A percentile compares a stretch with the other conserved stretches of the same genome.
These are phyloP conservation scores for Epirrhoe alternata DNA, from an alignment of 2,888 invertebrate species.

Conservation along the genomic window DNA sequence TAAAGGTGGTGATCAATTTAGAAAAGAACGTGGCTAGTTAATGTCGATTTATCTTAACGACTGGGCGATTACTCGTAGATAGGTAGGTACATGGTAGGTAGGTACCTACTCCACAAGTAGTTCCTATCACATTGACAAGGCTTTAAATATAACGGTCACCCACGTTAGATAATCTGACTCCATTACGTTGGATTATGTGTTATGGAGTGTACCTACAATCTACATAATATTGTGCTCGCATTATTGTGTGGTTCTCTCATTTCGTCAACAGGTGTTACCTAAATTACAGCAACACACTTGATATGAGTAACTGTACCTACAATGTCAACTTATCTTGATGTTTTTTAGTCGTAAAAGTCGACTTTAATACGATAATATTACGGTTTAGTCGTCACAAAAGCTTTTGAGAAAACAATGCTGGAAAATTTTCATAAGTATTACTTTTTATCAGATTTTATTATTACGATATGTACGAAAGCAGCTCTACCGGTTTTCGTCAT, in stretches of 20 bases:
- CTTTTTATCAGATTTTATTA: background rate
- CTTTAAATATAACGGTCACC: slow-evolving; percentile 20
- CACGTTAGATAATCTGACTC: slow-evolving; percentile 26
- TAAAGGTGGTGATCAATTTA: too few species aligned
- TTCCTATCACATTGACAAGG: slow-evolving; percentile 31
- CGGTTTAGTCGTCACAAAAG: slow-evolving; percentile 4
- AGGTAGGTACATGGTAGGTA: too few species aligned
- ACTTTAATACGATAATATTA: slow-evolving; percentile 5
- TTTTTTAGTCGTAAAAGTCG: background rate
- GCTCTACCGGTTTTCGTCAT: slow-evolving; percentile 2
- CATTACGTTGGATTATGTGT: slow-evolving; percentile 33
- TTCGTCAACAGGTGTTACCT: background rate
- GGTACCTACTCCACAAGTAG: slow-evolving; percentile 11
- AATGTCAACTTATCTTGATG: background rate
- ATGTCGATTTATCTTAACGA: too few species aligned
- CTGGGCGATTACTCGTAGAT: too few species aligned
- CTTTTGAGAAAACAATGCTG: slow-evolving; percentile 17
- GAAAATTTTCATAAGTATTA: slow-evolving; percentile 11
- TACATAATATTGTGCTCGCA: background rate
- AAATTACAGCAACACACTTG: background rate
- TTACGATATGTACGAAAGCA: background rate
- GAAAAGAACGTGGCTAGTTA: too few species aligned
- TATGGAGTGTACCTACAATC: background rate
- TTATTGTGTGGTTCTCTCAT: background rate
- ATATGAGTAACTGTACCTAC: background rate